These are phyloP conservation scores for Oxygymnocypris stewartii DNA, from an alignment of 2,113 vertebrate genomes.

Conservation along the genomic window DNA sequence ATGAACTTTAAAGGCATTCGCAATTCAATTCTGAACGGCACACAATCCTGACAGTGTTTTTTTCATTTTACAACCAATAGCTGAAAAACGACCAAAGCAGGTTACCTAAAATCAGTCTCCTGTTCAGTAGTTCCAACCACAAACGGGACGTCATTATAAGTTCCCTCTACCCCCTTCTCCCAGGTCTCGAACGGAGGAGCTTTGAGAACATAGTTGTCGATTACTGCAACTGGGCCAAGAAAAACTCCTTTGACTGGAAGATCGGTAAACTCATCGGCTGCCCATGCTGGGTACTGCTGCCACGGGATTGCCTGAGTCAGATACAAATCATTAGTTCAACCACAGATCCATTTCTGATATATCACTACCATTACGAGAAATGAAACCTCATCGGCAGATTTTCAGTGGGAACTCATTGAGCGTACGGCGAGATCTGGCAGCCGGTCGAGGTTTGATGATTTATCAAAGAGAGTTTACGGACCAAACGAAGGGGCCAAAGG, in stretches of 20 bases:
- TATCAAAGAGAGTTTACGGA: conserved; percentile 26
- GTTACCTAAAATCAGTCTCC: conserved; percentile 75
- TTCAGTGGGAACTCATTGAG: conserved; percentile 23
- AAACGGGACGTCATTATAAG: conserved; percentile 72
- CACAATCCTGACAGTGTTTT: background rate
- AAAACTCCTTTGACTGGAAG: conserved; percentile 68
- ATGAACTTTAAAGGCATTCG: background rate
- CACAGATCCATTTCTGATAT: conserved; percentile 19
- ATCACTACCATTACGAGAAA: conserved; percentile 12
- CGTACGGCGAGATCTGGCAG: conserved; percentile 9
- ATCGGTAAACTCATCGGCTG: conserved; percentile 59
- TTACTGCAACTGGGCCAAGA: conserved; percentile 66
- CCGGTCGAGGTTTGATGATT: conserved; percentile 16
- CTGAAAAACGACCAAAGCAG: background rate
- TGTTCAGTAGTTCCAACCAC: conserved; percentile 75
- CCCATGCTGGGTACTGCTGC: conserved; percentile 74
- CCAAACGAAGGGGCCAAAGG: background rate
- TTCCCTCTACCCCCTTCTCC: conserved; percentile 58
- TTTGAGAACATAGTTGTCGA: conserved; percentile 74
- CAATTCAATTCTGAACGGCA: background rate
- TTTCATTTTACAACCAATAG: background rate
- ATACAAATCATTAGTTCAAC: conserved; percentile 25
- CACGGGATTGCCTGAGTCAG: conserved; percentile 72
- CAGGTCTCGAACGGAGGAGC: conserved; percentile 69
- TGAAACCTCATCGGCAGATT: background rate